A percentile compares a stretch with the other conserved stretches of the same genome.
Evolutionary conservation across 2,888 invertebrate genomes (phyloP).

Genomic region (Ochropleura plecta): DNA sequence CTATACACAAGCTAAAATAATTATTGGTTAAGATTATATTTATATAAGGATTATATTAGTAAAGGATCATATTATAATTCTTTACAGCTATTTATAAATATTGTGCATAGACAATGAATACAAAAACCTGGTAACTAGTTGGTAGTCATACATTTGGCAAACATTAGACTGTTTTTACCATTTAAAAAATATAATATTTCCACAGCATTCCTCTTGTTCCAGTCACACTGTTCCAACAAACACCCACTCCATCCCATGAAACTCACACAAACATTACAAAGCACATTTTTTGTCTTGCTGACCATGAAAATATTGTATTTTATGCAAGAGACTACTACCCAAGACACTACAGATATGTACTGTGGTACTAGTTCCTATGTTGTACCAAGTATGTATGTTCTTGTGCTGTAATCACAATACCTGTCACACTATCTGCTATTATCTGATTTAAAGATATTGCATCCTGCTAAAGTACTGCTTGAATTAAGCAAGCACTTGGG

Average conservation of each 20-base stretch:
- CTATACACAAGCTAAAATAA: background rate
- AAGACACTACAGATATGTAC: background rate
- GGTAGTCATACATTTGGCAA: slow-evolving; percentile 13
- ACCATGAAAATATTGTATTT: background rate
- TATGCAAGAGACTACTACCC: background rate
- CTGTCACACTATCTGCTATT: slow-evolving; percentile 14
- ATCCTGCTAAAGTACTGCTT: background rate
- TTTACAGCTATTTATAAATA: background rate
- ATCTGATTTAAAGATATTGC: slow-evolving; percentile 16
- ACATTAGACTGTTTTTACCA: background rate
- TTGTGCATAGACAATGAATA: background rate
- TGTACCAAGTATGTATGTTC: background rate
- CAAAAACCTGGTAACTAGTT: background rate
- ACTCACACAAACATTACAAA: slow-evolving; percentile 22
- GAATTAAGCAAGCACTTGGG: background rate
- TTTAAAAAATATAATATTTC: slow-evolving; percentile 3
- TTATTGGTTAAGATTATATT: no score
- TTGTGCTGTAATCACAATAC: background rate
- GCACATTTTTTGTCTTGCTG: background rate
- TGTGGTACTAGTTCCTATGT: no score
- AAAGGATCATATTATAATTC: no score
- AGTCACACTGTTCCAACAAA: slow-evolving; percentile 4
- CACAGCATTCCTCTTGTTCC: slow-evolving; percentile 27
- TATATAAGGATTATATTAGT: no score
- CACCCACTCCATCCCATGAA: slow-evolving; percentile 10